Evolutionary conservation across 2,113 vertebrate genomes (phyloP).

Genomic region (Coregonus clupeaformis): DNA sequence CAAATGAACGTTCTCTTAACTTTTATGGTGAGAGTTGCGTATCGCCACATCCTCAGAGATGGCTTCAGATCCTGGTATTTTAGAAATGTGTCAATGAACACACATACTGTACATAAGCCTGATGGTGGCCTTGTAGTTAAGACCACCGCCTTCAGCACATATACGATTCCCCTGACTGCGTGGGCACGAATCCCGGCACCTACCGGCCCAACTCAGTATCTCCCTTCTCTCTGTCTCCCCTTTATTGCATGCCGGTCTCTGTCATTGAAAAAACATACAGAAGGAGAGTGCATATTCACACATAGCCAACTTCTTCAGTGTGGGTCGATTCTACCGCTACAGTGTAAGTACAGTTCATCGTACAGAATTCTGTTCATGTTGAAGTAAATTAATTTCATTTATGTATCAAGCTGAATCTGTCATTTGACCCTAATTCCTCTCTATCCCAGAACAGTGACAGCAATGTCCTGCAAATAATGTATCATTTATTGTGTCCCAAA

Average conservation of each 20-base stretch:
- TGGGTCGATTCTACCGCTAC: too few species aligned
- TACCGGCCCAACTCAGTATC: too few species aligned
- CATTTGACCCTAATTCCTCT: not conserved
- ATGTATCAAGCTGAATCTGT: slow-evolving; percentile 15
- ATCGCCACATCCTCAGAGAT: slow-evolving; percentile 11
- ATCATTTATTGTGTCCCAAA: not conserved
- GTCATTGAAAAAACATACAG: too few species aligned
- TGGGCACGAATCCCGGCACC: too few species aligned
- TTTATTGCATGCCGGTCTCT: not conserved
- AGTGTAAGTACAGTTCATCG: not conserved
- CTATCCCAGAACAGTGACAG: slow-evolving; percentile 6
- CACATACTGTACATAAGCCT: not conserved
- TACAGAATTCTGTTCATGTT: slow-evolving; percentile 13
- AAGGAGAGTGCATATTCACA: too few species aligned
- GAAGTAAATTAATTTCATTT: slow-evolving; percentile 3
- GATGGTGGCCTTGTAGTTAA: not conserved
- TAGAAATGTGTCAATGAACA: slow-evolving; percentile 19
- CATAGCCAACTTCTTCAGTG: not conserved
- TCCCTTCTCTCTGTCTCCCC: not conserved
- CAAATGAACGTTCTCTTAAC: slow-evolving; percentile 24
- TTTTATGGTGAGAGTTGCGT: slow-evolving; percentile 28
- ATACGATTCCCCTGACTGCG: too few species aligned
- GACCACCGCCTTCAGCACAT: too few species aligned
- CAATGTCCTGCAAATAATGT: slow-evolving; percentile 31
- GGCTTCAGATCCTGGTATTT: slow-evolving; percentile 14